These are phyloP conservation scores for Actenoides hombroni DNA, from an alignment of 2,113 vertebrate species.

Conservation along the genomic window DNA sequence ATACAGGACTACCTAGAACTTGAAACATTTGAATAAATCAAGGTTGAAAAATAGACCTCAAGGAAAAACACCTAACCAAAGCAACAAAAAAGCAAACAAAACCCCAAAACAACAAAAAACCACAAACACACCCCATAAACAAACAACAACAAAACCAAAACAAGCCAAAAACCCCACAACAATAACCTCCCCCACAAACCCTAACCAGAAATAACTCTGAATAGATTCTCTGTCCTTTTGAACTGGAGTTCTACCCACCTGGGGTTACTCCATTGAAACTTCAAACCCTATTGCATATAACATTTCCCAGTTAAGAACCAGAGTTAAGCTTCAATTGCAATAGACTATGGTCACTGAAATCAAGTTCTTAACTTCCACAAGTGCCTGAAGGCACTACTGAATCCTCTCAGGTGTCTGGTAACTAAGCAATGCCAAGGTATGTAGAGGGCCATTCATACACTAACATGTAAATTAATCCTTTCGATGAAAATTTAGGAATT, in stretches of 20 bases:
- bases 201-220: not conserved
- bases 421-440: not conserved
- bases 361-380: not conserved
- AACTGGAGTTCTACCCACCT: not conserved
- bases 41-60: not conserved
- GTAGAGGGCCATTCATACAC: not conserved
- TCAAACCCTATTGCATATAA: not conserved
- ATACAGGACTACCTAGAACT: too few species aligned
- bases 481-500: not conserved
- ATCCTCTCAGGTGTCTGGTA: not conserved
- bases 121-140: too few species aligned
- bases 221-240: not conserved
- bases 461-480: not conserved
- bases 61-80: not conserved
- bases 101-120: too few species aligned
- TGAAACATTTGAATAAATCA: not conserved
- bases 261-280: not conserved
- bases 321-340: not conserved
- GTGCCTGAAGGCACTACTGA: too few species aligned
- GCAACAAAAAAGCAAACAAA: not conserved
- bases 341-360: not conserved
- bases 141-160: too few species aligned
- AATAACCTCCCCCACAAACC: too few species aligned
- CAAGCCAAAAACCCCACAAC: too few species aligned
- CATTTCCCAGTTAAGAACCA: not conserved